Base-by-base conservation (phyloP, 1,140 invertebrate genomes). In the Solen grandis region DNA sequence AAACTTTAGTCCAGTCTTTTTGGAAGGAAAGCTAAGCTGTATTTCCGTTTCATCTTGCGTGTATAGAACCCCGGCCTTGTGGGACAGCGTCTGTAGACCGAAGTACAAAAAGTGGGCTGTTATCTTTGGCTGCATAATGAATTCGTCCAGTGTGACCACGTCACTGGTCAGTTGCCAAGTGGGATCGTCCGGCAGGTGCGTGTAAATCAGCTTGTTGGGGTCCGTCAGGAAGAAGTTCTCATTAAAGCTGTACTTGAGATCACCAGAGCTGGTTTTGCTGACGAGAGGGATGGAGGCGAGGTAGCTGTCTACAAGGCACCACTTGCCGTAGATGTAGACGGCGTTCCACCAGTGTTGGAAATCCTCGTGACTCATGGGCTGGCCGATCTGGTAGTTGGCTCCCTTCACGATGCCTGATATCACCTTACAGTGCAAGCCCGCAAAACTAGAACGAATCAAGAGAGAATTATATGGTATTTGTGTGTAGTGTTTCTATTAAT, bases 181-280 rank as follows among this genome's bases (percentile, higher is more conserved):
- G 3, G 73, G 27, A 57, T 92, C 88, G 79, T 93, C 92, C 1
- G 93, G 93, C 81, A 92, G 93, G 85, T 94, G 93, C 0, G 93
- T 93, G 85, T 91, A 93, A 41, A 93, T 93, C 65, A 94, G 85
- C 33, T 92, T 89, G 25, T 93, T 89, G 3, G 93, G 93, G 85
- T 94, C 93, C 8, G 93, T 92, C 8, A 94, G 88, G 87, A 94
- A 94, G 82, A 89, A 91, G 74, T 89, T 90, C 68, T 91, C 90
- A 54, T 91, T 89, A 66, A 86, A 89, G 38, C 85, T 84, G 74
- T 87, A 88, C 55, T 87, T 81, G 36, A 84, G 80, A 1, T 81
- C 78, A 29, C 72, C 70, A n/a, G 62, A 54, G 5, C 68, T 60
- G 19, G 77, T 80, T 65, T 80, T 80, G 59, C 65, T 80, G 25